Evolutionary conservation across 1,140 invertebrate genomes (phyloP), one percentile per base, ranked within the genome.

Genomic region (Triops longicaudatus): DNA sequence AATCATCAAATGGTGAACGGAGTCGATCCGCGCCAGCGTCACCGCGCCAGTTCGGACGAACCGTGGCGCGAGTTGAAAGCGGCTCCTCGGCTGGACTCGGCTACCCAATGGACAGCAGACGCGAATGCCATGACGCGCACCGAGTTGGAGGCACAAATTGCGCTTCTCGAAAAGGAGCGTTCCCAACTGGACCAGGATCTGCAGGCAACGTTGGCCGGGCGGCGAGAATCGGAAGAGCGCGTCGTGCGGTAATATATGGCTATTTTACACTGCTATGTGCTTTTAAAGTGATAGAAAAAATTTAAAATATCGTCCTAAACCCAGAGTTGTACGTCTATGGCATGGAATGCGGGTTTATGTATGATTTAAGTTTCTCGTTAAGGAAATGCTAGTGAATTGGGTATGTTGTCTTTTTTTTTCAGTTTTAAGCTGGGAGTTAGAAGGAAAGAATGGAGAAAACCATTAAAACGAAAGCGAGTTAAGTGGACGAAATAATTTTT

Each of bases 221-320:
- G 50, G 14, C 50, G 50, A 63, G 50, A 63, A 22, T 63, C 50
- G 50, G 50, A 63, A 63, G 50, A 63, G 22, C 50, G 50, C 50
- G 50, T 63, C 50, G 50, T 63, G 22, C 50, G 50, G 50, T 63
- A n/a, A 63, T 3, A 63, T 63, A 63, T 63, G 10, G 14, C 50
- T 4, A 63, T 63, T 63, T 63, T 63, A 37, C 31, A 7, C 31
- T 37, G 31, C 7, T 37, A 37, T 37, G 2, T 4, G 31, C 31
- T 37, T 7, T 37, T 37, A 37, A 37, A 37, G 31, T 2, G 31
- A 7, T 7, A 7, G 31, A 37, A 37, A 37, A 37, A 7, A 37
- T 37, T 37, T 2, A 37, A 37, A 7, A 37, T n/a, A n/a, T n/a
- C n/a, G 31, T 7, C 31, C 31, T 37, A 7, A 37, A 37, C 31